Conservation (phyloP, 1,140 invertebrate genomes). For the Pollicipes pollicipes region DNA sequence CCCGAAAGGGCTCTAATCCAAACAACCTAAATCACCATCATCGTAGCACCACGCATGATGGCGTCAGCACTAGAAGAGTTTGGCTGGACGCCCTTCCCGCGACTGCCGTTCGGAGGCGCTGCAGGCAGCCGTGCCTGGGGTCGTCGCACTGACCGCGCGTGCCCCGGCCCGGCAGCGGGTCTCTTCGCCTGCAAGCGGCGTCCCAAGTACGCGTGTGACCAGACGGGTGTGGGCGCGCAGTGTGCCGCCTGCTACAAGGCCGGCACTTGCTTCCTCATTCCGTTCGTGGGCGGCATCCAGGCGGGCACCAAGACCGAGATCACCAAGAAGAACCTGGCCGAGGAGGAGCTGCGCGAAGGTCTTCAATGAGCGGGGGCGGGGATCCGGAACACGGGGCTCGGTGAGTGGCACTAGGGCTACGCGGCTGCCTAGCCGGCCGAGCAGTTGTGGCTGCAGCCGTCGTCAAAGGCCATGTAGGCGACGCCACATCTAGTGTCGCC, state of each 20-base stretch:
- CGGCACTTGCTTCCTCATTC: not conserved
- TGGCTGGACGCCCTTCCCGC: no score
- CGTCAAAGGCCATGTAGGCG: no score
- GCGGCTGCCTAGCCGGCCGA: no score
- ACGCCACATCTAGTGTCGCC: no score
- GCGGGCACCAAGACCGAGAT: not conserved
- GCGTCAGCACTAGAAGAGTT: no score
- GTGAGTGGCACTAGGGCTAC: not conserved
- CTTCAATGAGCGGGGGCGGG: not conserved
- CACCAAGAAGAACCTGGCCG: not conserved
- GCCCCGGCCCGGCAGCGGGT: not conserved
- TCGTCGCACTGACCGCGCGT: not conserved
- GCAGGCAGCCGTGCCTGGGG: no score
- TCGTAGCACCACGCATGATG: no score
- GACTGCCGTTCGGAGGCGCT: no score
- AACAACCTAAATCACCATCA: no score
- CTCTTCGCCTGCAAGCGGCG: not conserved
- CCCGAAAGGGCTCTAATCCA: no score
- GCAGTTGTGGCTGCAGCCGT: no score
- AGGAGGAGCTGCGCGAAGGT: not conserved
- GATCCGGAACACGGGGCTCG: not conserved
- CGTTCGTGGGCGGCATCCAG: not conserved
- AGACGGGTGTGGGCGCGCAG: not conserved
- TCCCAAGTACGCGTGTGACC: constrained; percentile 2
- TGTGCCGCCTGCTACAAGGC: not conserved